Base-by-base conservation (phyloP, 2,888 invertebrate species). In the Drepanosiphum platanoidis region DNA sequence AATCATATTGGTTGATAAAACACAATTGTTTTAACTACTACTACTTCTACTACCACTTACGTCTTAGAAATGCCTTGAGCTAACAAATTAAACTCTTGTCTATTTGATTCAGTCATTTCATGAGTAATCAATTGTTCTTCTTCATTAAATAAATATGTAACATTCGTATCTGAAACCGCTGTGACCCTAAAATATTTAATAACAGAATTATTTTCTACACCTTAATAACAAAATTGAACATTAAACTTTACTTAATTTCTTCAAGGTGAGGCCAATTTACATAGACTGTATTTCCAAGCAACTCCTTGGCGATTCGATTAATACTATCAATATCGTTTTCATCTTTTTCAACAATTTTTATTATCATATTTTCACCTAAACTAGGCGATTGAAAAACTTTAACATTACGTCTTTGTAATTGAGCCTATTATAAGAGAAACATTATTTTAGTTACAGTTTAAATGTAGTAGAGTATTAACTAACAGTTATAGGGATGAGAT, bases 211-310 rank as follows among this genome's bases (percentile, higher is more conserved):
- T 98, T 98, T 4, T 93, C 93, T 9, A 96, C 95, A 91, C 93
- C 15, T 18, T 77, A 39, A n/a, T n/a, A n/a, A 9, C 68, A 39
- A 5, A 39, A 36, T 68, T 15, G 46, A 61, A 72, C 36, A 72
- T 64, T 27, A 5, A 66, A 90, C 92, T 90, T n/a, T 90, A 94
- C 93, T 92, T 93, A 27, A 96, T 96, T 90, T 95, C 95, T n/a
- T 93, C 92, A 82, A 99, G 92, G 91, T 98, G 96, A 0, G 99
- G 99, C 98, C 98, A 99, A 8, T 93, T 93, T 5, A 96, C 95
- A 91, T 93, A 95, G 2, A 97, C 92, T 71, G 91, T 91, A 89
- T 94, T 93, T 0, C 95, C 95, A 18, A 98, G 89, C 0, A 94
- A 89, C 7, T 90, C 89, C 64, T 92, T 90, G 87, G 92, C 87